phyloP scores from a whole-genome alignment of 1,140 invertebrate species.

The Drosophila trapezifrons region DNA sequence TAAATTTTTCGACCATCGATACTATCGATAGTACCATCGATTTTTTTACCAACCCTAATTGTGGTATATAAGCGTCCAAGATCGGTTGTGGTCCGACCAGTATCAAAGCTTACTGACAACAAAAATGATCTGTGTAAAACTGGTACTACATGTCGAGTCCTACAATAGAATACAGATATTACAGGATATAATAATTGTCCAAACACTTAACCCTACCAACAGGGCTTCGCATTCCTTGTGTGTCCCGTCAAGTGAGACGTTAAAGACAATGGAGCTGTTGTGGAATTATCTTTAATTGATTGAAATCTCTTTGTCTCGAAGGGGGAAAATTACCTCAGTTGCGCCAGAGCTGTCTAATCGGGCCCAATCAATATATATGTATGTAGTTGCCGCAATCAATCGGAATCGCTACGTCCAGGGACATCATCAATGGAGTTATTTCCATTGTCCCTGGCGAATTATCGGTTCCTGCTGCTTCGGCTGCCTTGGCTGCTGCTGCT shows the following conservation, averaged over 20 bases:
- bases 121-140: too few species aligned
- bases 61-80: too few species aligned
- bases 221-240: background rate
- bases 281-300: slow-evolving; percentile 38
- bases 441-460: slow-evolving; percentile 43
- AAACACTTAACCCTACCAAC: background rate
- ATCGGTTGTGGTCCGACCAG: too few species aligned
- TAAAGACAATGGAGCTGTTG: slow-evolving; percentile 27
- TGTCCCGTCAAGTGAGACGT: slow-evolving; percentile 13
- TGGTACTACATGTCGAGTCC: too few species aligned
- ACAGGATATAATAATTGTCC: background rate
- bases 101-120: too few species aligned
- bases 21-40: too few species aligned
- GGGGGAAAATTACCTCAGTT: slow-evolving; percentile 18
- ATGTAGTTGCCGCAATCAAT: slow-evolving; percentile 37
- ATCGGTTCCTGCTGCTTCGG: slow-evolving; percentile 23
- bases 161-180: background rate
- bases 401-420: slow-evolving; percentile 18
- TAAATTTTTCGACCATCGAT: too few species aligned
- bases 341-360: slow-evolving; percentile 20
- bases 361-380: slow-evolving; percentile 16
- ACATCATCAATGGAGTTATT: slow-evolving; percentile 46
- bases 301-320: slow-evolving; percentile 31
- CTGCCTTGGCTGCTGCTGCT: slow-evolving; percentile 18
- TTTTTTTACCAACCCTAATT: too few species aligned